Percentiles rank a stretch among this genome's conserved stretches.
Conservation (phyloP, 2,113 vertebrate genomes). For the Channa argus region DNA sequence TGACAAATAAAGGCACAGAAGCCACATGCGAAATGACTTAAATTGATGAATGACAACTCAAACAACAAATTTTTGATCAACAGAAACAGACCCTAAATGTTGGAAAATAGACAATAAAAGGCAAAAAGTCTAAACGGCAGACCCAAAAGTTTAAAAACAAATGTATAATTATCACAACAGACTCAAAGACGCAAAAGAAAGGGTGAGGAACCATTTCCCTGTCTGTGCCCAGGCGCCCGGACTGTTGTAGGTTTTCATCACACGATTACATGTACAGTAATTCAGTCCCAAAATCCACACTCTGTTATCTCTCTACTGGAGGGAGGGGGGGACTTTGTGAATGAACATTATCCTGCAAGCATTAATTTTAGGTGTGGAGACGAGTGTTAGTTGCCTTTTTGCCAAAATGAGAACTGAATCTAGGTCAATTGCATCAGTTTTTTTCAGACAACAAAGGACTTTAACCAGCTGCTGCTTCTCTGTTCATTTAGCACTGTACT, state of each 20-base stretch:
- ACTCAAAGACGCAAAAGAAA: no score
- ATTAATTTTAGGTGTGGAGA: slow-evolving; percentile 24
- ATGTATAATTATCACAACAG: no score
- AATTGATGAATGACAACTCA: no score
- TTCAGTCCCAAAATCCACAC: not conserved
- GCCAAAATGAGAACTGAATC: slow-evolving; percentile 49
- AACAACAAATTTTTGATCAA: no score
- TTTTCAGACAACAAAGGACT: slow-evolving; percentile 9
- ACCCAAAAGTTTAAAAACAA: no score
- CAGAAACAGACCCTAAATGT: no score
- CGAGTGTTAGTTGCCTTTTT: not conserved
- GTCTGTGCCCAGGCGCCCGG: no score
- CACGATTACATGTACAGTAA: slow-evolving; percentile 2
- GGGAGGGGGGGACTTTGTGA: not conserved
- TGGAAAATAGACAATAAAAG: no score
- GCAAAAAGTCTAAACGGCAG: no score
- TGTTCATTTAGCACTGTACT: slow-evolving; percentile 9
- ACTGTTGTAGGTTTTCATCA: not conserved
- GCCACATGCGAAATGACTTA: no score
- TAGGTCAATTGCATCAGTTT: slow-evolving; percentile 52
- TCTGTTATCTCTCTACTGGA: not conserved
- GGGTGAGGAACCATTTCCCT: no score
- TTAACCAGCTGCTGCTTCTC: slow-evolving; percentile 18
- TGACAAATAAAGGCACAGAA: no score
- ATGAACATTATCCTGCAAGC: slow-evolving; percentile 7